Evolutionary conservation across 2,888 invertebrate genomes (phyloP).

Genomic region (Drosophila cracens): DNA sequence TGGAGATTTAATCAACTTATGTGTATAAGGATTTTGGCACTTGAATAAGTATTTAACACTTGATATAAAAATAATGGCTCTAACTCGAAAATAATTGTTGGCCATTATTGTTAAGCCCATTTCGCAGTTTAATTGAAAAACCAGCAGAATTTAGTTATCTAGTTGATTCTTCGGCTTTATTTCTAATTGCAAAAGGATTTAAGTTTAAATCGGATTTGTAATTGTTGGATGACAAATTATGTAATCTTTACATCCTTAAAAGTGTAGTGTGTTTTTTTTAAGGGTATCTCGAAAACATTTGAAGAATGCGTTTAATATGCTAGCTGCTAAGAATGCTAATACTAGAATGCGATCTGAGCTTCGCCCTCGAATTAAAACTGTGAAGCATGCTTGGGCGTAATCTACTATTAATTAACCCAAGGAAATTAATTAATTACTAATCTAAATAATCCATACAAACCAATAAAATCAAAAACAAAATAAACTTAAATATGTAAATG

Average conservation of each 20-base stretch:
- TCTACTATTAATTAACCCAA: not conserved
- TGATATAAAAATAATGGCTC: not conserved
- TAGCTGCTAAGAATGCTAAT: too few species aligned
- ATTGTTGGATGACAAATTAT: not conserved
- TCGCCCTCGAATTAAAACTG: not conserved
- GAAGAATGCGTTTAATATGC: not conserved
- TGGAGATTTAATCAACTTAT: not conserved
- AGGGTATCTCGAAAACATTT: not conserved
- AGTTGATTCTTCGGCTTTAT: not conserved
- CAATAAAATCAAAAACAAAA: not conserved
- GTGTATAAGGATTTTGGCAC: not conserved
- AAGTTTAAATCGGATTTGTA: not conserved
- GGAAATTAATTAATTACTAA: constrained; percentile 1
- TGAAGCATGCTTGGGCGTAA: not conserved
- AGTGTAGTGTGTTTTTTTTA: not conserved
- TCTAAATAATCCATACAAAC: not conserved
- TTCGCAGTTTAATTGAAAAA: not conserved
- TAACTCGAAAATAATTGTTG: not conserved
- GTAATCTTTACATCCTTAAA: not conserved
- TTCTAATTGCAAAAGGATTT: not conserved
- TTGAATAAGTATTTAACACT: not conserved
- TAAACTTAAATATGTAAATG: constrained; percentile 15
- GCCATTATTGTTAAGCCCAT: not conserved
- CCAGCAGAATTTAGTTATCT: not conserved
- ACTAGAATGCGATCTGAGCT: not conserved